Evolutionary conservation across 2,113 vertebrate genomes (phyloP), one percentile per base, ranked within the genome.

Genomic region (Onychostruthus taczanowskii): DNA sequence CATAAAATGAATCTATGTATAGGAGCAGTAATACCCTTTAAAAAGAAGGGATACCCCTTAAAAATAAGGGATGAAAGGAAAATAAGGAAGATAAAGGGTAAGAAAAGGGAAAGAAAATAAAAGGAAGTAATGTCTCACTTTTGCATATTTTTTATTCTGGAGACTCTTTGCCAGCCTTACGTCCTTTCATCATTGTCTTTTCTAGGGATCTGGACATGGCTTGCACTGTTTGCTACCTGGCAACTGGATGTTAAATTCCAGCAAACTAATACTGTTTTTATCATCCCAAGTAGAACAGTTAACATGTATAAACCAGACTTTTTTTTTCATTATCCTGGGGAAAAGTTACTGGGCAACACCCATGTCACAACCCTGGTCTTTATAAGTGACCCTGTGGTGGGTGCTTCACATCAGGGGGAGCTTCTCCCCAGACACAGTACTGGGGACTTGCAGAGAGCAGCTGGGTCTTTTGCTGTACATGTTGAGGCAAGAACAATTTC

Each of bases 391-490:
- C 17, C 12, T 41, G 12, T 28, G 35, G 76, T 23, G 67, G 35
- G 76, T 23, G 67, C 46, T 64, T 72, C 31, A 9, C 22, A 16
- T 59, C 46, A 69, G 37, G 21, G 11, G 16, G 43, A 12, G 26
- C 35, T 84, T 58, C 39, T 67, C 76, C 43, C n/a, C 35, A 24
- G 24, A 1, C 2, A 11, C n/a, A 79, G 26, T 4, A 9, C 22
- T 56, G 58, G 46, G 46, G 28, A n/a, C 13, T 18, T 37, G 58
- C 1, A 3, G 49, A 58, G 78, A 49, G 7, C 5, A 6, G 63
- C 43, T 59, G n/a, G 7, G 7, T 58, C 21, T 41, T 41, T 26
- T 76, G 30, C 37, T 50, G 7, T 80, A 3, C 0, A 0, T 56
- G 35, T 9, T 56, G 20, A 46, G n/a, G 50, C 43, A 67, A 13